A percentile compares a stretch with the other conserved stretches of the same genome.
phyloP scores from a whole-genome alignment of 2,113 vertebrate species.

The Pica pica region DNA sequence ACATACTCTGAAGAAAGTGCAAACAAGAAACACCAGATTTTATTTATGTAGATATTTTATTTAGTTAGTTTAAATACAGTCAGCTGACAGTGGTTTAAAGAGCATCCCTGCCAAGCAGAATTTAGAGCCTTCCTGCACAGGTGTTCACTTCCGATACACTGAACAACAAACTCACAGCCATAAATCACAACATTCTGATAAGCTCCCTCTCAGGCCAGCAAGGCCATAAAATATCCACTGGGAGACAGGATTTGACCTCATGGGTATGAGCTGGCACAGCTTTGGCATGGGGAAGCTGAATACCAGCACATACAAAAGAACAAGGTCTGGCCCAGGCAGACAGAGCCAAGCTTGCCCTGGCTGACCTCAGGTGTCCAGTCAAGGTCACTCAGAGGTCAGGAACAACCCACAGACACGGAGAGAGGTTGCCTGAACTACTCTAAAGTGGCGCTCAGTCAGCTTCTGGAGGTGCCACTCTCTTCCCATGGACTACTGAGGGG shows the following conservation, averaged over 20 bases:
- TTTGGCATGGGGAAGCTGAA: rapidly evolving
- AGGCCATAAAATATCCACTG: background rate
- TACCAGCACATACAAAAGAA: background rate
- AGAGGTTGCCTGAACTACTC: background rate
- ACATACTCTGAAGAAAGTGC: background rate
- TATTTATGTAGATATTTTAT: background rate
- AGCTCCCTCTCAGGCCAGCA: background rate
- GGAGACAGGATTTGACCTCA: background rate
- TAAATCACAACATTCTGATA: background rate
- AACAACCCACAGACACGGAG: background rate
- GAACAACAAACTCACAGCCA: background rate
- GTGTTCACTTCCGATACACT: background rate
- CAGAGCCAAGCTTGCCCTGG: background rate
- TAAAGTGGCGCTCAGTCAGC: background rate
- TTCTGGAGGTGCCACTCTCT: background rate
- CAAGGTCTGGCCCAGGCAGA: background rate
- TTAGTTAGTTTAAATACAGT: background rate
- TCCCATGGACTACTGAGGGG: background rate
- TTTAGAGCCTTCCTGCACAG: background rate
- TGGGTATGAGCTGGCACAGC: background rate
- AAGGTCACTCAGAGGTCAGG: background rate
- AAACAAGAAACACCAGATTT: background rate
- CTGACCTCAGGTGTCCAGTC: background rate
- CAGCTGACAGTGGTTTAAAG: background rate
- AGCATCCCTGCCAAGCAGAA: background rate